Percentiles rank a stretch among this genome's conserved stretches.
These are phyloP conservation scores for Eledone cirrhosa DNA, from an alignment of 2,888 invertebrate genomes.

Conservation along the genomic window DNA sequence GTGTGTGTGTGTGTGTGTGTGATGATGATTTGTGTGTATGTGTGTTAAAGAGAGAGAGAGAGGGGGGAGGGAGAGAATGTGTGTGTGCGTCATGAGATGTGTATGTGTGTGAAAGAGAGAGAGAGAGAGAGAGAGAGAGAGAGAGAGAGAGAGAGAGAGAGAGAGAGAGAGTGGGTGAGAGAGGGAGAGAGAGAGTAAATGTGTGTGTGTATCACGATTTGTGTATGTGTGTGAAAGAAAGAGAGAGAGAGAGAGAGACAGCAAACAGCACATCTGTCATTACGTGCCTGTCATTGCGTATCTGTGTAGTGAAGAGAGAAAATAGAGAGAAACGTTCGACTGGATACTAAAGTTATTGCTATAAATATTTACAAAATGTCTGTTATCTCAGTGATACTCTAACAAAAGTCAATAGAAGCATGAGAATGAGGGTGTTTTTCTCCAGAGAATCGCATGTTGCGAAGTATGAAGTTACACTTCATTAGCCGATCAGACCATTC, in stretches of 20 bases:
- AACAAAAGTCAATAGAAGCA: not conserved
- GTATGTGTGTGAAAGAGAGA: no score
- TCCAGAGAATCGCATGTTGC: not conserved
- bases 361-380: no score
- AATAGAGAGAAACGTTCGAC: not conserved
- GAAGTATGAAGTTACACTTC: no score
- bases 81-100: no score
- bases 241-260: not conserved
- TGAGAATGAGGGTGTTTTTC: not conserved
- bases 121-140: slow-evolving; percentile 14
- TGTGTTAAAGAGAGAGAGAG: not conserved
- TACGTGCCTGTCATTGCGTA: no score
- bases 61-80: not conserved
- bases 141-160: slow-evolving; percentile 21
- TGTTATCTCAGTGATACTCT: no score
- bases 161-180: slow-evolving; percentile 12
- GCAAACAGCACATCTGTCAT: no score
- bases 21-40: not conserved
- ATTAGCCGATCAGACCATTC: no score
- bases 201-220: not conserved
- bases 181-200: not conserved
- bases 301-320: not conserved
- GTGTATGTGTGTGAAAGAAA: not conserved
- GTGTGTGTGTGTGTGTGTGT: no score
- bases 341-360: no score